Conservation (phyloP, 2,888 invertebrate species). For the Uloborus plumipes region DNA sequence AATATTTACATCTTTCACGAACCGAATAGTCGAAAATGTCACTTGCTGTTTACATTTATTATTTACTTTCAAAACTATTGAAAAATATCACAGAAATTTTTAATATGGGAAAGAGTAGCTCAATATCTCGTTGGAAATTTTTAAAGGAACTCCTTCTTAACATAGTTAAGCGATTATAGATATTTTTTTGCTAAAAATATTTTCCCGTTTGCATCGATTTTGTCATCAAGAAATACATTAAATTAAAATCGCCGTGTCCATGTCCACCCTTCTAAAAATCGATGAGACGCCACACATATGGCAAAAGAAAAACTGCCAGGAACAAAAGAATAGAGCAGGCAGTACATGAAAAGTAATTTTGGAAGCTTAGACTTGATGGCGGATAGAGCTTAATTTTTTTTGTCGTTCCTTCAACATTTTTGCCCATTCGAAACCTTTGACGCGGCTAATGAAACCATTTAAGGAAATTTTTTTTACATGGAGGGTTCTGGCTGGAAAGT, state of each 20-base stretch:
- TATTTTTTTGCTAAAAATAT: neutral
- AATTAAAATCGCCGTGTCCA: constrained; percentile 23
- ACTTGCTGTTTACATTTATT: too few species aligned
- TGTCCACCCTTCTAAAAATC: neutral
- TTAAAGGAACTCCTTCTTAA: too few species aligned
- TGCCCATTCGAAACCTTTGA: neutral
- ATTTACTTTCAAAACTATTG: too few species aligned
- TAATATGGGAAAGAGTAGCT: too few species aligned
- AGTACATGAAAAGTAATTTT: neutral
- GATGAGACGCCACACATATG: neutral
- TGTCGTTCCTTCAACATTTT: neutral
- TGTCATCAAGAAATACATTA: constrained; percentile 45
- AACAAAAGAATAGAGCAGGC: neutral
- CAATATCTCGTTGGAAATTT: too few species aligned
- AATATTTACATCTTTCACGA: too few species aligned
- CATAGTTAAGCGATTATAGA: too few species aligned
- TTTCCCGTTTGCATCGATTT: constrained; percentile 31
- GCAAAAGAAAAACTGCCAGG: neutral
- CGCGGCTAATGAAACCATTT: constrained; percentile 22
- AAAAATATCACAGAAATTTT: too few species aligned
- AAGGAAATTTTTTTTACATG: neutral
- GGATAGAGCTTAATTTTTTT: constrained; percentile 8
- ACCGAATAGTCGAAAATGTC: too few species aligned
- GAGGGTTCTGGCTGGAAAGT: too few species aligned
- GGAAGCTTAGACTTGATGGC: constrained; percentile 12